Conservation (phyloP, 2,113 vertebrate species). For the Dolichotis patagonum region DNA sequence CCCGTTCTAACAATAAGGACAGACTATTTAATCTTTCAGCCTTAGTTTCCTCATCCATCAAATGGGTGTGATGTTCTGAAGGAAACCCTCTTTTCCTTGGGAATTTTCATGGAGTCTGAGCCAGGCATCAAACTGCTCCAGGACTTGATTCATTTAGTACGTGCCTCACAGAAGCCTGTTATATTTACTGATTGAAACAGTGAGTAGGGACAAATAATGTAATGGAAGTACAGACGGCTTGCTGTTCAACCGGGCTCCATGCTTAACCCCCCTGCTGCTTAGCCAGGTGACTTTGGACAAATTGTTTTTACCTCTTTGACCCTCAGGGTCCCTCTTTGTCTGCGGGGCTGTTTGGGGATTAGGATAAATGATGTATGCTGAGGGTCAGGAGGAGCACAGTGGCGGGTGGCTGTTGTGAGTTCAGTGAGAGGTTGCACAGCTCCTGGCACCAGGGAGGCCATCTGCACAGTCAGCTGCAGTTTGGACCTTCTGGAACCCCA, state of each 20-base stretch:
- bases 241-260: not conserved
- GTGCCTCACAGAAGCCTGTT: not conserved
- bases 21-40: constrained; percentile 15
- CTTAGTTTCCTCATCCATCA: constrained; percentile 48
- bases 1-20: not conserved
- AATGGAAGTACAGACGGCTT: not conserved
- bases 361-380: not conserved
- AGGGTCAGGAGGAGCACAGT: not conserved
- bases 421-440: not conserved
- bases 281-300: not conserved
- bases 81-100: not conserved
- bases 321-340: not conserved
- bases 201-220: not conserved
- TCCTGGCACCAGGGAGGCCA: not conserved
- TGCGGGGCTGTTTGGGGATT: not conserved
- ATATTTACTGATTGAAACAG: not conserved
- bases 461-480: not conserved
- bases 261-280: not conserved
- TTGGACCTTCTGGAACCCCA: not conserved
- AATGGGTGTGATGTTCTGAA: constrained; percentile 6
- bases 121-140: not conserved
- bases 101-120: not conserved
- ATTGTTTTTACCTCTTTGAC: not conserved
- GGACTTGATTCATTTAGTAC: not conserved
- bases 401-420: not conserved